Evolutionary conservation across 2,797 vertebrate genomes (phyloP).

Genomic region (Sebastes jordani): DNA sequence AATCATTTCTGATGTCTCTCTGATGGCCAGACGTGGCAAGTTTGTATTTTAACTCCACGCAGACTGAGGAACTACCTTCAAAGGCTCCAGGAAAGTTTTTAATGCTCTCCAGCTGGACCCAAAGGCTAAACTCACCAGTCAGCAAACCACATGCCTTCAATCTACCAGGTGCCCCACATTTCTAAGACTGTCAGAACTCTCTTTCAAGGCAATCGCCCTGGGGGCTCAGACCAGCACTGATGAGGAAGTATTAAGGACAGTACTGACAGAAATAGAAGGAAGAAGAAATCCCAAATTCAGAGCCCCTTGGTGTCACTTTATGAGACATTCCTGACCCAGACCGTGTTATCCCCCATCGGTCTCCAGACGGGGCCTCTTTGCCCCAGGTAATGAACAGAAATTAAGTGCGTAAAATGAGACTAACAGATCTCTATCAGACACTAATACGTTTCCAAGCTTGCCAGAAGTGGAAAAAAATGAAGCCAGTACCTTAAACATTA

Average conservation of each 20-base stretch:
- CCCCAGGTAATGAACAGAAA: conserved; percentile 5
- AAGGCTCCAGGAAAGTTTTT: conserved; percentile 39
- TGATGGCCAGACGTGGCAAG: not conserved
- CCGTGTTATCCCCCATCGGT: not conserved
- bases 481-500: not conserved
- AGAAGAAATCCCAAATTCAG: conserved; percentile 18
- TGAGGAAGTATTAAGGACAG: conserved; percentile 46
- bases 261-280: conserved; percentile 37
- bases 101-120: conserved; percentile 52
- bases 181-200: conserved; percentile 19
- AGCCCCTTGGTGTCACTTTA: conserved; percentile 11
- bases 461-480: not conserved
- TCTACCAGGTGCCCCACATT: conserved; percentile 55
- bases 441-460: not conserved
- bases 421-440: not conserved
- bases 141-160: conserved; percentile 39
- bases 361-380: conserved; percentile 7
- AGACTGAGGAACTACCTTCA: conserved; percentile 6
- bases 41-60: conserved; percentile 3
- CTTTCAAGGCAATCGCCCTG: conserved; percentile 48
- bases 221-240: conserved; percentile 34
- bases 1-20: not conserved
- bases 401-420: conserved; percentile 10
- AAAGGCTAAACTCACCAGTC: conserved; percentile 36
- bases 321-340: conserved; percentile 1